A percentile compares a stretch with the other conserved stretches of the same genome.
Evolutionary conservation across 2,797 vertebrate genomes (phyloP).

Genomic region (Synanceia verrucosa): DNA sequence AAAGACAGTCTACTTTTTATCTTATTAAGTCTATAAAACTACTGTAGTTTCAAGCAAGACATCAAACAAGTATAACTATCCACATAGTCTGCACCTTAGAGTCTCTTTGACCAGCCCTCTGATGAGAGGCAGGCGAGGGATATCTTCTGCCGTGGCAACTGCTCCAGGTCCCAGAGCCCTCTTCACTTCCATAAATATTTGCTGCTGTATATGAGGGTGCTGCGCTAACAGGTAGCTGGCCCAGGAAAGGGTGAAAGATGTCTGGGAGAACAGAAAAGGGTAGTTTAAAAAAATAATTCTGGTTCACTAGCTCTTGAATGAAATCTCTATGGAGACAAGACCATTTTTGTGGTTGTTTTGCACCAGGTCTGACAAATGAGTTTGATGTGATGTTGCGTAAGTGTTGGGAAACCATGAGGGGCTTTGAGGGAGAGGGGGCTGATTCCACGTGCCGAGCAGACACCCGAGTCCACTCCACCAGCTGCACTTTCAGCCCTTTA

Average conservation of each 20-base stretch:
- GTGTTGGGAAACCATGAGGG: constrained; percentile 26
- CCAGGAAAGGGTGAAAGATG: constrained; percentile 94
- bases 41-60: background rate
- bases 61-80: background rate
- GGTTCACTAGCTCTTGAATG: background rate
- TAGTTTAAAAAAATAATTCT: background rate
- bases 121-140: constrained; percentile 86
- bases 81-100: constrained; percentile 81
- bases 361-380: constrained; percentile 7
- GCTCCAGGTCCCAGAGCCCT: constrained; percentile 79
- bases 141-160: constrained; percentile 82
- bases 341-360: constrained; percentile 3
- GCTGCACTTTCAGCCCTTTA: constrained; percentile 30
- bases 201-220: constrained; percentile 85
- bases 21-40: background rate
- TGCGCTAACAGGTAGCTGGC: constrained; percentile 89
- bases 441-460: constrained; percentile 34
- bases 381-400: constrained; percentile 48
- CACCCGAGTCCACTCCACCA: background rate
- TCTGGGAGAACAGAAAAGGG: constrained; percentile 72
- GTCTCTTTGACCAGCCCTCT: constrained; percentile 94
- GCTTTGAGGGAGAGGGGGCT: constrained; percentile 13
- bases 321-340: background rate
- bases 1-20: background rate
- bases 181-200: constrained; percentile 84